phyloP scores from a whole-genome alignment of 2,888 invertebrate genomes.

The Cantharis rustica region DNA sequence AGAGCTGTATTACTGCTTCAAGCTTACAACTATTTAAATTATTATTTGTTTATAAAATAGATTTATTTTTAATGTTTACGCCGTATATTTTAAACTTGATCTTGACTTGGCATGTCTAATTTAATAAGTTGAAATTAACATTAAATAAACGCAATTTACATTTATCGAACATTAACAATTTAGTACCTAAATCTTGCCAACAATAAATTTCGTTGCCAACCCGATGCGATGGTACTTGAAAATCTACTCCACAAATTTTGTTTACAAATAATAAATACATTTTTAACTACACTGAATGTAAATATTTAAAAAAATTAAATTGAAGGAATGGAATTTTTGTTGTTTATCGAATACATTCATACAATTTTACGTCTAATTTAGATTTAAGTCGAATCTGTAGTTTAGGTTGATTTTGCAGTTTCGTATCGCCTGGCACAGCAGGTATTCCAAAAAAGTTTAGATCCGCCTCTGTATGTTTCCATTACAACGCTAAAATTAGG shows the following conservation, averaged over 20 bases:
- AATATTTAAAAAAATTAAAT: too few species aligned
- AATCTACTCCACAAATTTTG: not conserved
- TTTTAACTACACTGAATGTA: too few species aligned
- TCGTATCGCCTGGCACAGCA: too few species aligned
- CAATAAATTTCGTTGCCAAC: not conserved
- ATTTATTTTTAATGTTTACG: not conserved
- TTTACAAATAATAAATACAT: not conserved
- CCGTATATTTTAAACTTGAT: not conserved
- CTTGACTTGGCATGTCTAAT: not conserved
- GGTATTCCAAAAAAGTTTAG: not conserved
- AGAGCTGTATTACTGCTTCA: not conserved
- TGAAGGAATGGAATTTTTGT: too few species aligned
- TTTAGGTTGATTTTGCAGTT: too few species aligned
- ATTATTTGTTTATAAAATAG: not conserved
- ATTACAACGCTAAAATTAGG: not conserved
- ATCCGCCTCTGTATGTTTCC: not conserved
- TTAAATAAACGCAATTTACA: not conserved
- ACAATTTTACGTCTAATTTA: too few species aligned
- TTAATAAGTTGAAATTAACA: not conserved
- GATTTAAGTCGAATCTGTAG: too few species aligned
- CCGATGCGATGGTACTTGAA: not conserved
- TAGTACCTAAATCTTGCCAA: not conserved
- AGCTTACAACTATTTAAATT: not conserved
- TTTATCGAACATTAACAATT: not conserved
- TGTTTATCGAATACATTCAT: too few species aligned